Evolutionary conservation across 2,113 vertebrate species (phyloP), one percentile per base, ranked within the genome.

Genomic region (Thomomys bottae): DNA sequence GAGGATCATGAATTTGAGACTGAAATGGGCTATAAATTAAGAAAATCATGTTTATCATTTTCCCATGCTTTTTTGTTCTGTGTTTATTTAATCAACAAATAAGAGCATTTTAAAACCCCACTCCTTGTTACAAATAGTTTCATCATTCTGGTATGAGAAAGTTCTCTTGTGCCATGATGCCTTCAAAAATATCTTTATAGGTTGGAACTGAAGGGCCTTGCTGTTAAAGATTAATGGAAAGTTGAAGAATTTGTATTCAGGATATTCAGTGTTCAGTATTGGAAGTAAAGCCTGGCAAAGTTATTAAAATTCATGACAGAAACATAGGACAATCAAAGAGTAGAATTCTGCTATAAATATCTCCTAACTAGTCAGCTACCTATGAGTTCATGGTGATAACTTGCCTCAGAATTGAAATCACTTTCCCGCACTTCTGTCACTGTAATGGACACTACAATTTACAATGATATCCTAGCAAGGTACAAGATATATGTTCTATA

Each of bases 281-380:
- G 45, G 93, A 94, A 78, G 81, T 42, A 89, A 64, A 88, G 40
- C 28, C 63, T 84, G 68, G 30, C 0, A 75, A 91, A 91, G n/a
- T 90, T 68, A 88, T 93, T 93, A 84, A 95, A 80, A 78, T 95
- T 90, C 49, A 90, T 88, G 49, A 88, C 75, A 75, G 87, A 87
- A 73, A 90, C 67, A 42, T 9, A 3, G 67, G 77, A 78, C 57
- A 76, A 73, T 63, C 45, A 87, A 68, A 84, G n/a, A 82, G 23
- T 75, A 36, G 6, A 36, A 14, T 79, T 72, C 72, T 87, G n/a
- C 82, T 92, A 87, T 79, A 90, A 95, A 80, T 93, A 75, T 54
- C n/a, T 15, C 34, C 6, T n/a, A 63, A 34, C 68, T 66, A 87
- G 64, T 72, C 64, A n/a, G n/a, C 72, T 89, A 75, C 7, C 86